phyloP scores from a whole-genome alignment of 2,113 vertebrate species.

The Sitta europaea region DNA sequence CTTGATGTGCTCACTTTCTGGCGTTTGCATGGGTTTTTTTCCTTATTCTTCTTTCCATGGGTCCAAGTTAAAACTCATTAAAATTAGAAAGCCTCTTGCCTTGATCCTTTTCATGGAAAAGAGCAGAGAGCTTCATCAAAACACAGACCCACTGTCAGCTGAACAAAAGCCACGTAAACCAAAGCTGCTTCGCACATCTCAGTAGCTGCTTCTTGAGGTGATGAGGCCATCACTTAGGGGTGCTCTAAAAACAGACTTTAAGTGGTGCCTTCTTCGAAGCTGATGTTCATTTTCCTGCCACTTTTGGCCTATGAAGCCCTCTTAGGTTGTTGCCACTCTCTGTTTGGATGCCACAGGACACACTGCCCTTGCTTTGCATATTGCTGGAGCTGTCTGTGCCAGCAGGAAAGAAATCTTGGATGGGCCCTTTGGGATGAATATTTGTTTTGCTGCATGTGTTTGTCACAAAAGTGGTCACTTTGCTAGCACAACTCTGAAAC shows the following conservation, averaged over 20 bases:
- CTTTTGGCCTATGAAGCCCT: not conserved
- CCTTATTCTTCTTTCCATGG: not conserved
- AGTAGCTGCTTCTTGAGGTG: not conserved
- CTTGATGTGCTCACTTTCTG: not conserved
- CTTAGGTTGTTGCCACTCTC: not conserved
- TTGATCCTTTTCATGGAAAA: not conserved
- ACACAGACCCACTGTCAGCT: not conserved
- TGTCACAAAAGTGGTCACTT: not conserved
- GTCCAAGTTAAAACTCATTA: not conserved
- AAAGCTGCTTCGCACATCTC: not conserved
- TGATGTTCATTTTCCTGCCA: not conserved
- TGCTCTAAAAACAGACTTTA: not conserved
- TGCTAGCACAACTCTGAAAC: not conserved
- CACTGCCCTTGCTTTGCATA: not conserved
- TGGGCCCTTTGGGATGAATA: not conserved
- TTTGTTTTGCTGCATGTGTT: not conserved
- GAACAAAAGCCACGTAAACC: not conserved
- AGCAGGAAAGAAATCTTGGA: not conserved
- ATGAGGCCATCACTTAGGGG: not conserved
- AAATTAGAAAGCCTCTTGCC: not conserved
- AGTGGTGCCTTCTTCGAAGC: not conserved
- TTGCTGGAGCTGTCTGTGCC: not conserved
- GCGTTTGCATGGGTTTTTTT: not conserved
- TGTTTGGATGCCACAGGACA: not conserved
- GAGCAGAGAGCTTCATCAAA: not conserved